These are phyloP conservation scores for Enteromius radiatus DNA, from an alignment of 2,797 vertebrate genomes.

Conservation along the genomic window DNA sequence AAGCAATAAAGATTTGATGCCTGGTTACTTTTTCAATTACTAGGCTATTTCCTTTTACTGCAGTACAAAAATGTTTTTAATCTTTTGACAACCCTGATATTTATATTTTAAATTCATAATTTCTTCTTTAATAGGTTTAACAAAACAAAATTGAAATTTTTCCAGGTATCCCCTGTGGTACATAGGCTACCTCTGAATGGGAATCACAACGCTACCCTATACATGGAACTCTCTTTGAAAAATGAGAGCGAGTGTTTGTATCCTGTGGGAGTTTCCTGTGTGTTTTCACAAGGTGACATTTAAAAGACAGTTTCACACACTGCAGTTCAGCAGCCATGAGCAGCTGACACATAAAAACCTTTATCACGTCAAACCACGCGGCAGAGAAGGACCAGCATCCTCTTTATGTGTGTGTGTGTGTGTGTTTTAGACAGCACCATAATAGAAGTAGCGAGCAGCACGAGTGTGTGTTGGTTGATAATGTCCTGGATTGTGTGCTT, in stretches of 20 bases:
- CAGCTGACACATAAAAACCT: constrained; percentile 65
- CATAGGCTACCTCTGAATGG: neutral
- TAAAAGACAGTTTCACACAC: constrained; percentile 72
- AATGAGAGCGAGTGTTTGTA: constrained; percentile 32
- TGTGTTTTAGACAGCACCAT: neutral
- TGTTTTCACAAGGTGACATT: constrained; percentile 75
- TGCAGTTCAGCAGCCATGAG: constrained; percentile 57
- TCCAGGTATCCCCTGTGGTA: neutral
- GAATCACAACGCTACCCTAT: neutral
- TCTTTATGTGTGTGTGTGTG: neutral
- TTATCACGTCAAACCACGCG: constrained; percentile 65
- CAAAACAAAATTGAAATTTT: neutral
- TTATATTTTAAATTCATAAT: neutral
- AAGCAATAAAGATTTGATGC: too few species aligned
- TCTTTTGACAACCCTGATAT: neutral
- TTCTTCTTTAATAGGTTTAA: constrained; percentile 2
- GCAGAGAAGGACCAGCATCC: constrained; percentile 28
- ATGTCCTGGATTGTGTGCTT: constrained; percentile 11
- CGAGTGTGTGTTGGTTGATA: constrained; percentile 16
- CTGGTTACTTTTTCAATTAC: neutral
- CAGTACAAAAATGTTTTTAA: neutral
- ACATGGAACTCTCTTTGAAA: constrained; percentile 9
- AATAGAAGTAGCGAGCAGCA: neutral
- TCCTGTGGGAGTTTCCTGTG: constrained; percentile 58
- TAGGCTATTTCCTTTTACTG: neutral